Evolutionary conservation across 2,797 vertebrate genomes (phyloP), one percentile per base, ranked within the genome.

Genomic region (Rhabdophis nuchalis): DNA sequence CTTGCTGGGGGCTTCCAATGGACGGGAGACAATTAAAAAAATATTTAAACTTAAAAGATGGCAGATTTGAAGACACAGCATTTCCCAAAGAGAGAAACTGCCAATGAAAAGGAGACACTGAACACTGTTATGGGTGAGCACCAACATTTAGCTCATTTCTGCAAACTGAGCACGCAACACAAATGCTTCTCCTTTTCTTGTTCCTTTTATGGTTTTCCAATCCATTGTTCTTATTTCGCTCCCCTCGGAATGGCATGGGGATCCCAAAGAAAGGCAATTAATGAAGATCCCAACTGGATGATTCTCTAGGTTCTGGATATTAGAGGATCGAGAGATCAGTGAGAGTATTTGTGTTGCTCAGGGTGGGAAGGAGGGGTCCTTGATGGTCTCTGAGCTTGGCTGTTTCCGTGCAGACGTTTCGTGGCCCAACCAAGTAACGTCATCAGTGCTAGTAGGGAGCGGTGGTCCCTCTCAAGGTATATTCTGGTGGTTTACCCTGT

Each of bases 201-300:
- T 54, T 7, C 32, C 20, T 14, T 52, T 72, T 54, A 13, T 14
- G 32, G 32, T 25, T 89, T 77, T 32, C 36, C 72, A 32, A 72
- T 54, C 53, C 25, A 56, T 20, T 77, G 13, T 32, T 9, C 6
- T 36, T 36, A 9, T 56, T 77, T 27, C 32, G 89, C 25, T 36
- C 64, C 68, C 6, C 5, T 41, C 27, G 3, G 12, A 25, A n/a
- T 27, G 64, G 20, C 72, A 46, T 56, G 58, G 18, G 27, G 52
- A 64, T 41, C 12, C 88, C 16, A 68, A 32, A 18, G 60, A 68
- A 68, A 36, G 60, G 23, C 29, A 32, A n/a, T 50, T 0, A 20
- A 11, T 13, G 92, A 93, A 93, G 61, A 91, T 85, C 36, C 50
- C 50, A 68, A 94, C 86, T 68, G 12, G 89, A 1, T 82, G 4